phyloP scores from a whole-genome alignment of 1,140 invertebrate species.

The Euwallacea similis region DNA sequence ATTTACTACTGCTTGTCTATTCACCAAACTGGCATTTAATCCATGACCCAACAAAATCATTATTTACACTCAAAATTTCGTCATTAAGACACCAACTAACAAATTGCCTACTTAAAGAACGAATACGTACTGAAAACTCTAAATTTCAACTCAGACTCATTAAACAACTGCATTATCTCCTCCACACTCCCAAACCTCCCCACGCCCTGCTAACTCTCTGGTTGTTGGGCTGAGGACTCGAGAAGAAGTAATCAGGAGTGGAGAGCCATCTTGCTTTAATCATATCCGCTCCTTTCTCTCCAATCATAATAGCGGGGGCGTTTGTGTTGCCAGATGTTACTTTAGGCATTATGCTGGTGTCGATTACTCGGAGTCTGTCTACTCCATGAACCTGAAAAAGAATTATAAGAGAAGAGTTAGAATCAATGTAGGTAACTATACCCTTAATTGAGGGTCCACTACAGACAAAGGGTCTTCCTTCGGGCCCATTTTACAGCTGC shows the following conservation, averaged over 20 bases:
- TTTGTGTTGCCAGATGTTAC: constrained; percentile 81
- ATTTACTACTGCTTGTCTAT: too few relatives aligned
- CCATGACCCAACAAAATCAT: too few relatives aligned
- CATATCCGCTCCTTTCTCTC: constrained; percentile 77
- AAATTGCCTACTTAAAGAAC: too few relatives aligned
- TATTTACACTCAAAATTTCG: too few relatives aligned
- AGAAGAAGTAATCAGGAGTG: constrained; percentile 44
- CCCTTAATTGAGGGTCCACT: constrained; percentile 69
- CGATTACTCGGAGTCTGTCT: constrained; percentile 71
- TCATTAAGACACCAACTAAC: too few relatives aligned
- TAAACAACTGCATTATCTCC: constrained; percentile 17
- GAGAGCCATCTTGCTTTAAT: constrained; percentile 71
- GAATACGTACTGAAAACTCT: too few relatives aligned
- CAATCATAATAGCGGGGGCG: constrained; percentile 83
- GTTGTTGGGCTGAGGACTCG: constrained; percentile 28
- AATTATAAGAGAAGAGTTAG: not conserved
- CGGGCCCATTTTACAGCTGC: constrained; percentile 80
- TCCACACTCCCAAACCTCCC: constrained; percentile 23
- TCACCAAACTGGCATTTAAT: too few relatives aligned
- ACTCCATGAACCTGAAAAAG: constrained; percentile 66
- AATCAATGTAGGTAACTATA: constrained; percentile 19
- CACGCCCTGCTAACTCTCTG: constrained; percentile 51
- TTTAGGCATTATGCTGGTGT: constrained; percentile 77
- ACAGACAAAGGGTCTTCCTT: constrained; percentile 67
- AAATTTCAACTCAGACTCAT: too few relatives aligned